Evolutionary conservation across 2,888 invertebrate genomes (phyloP).

Genomic region (Diplazon laetatorius): DNA sequence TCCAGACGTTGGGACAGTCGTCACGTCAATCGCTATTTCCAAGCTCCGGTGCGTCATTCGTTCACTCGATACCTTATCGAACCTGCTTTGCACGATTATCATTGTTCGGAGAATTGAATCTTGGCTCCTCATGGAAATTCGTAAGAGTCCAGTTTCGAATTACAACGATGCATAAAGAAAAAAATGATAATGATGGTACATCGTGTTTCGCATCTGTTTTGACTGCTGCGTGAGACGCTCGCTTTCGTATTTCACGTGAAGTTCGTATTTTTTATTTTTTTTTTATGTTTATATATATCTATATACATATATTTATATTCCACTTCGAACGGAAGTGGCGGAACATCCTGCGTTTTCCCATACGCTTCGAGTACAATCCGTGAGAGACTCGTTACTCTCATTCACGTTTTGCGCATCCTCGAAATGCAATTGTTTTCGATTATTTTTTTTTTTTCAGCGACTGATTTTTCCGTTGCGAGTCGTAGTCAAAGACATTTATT

Average conservation of each 20-base stretch:
- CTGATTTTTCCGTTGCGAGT: neutral
- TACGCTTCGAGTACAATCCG: neutral
- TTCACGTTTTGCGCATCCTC: neutral
- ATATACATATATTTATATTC: too few species aligned
- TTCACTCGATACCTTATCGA: slow-evolving; percentile 10
- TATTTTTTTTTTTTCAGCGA: neutral
- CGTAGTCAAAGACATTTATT: too few species aligned
- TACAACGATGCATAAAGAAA: slow-evolving; percentile 2
- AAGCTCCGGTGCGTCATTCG: slow-evolving; percentile 52
- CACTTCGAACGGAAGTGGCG: slow-evolving; percentile 29
- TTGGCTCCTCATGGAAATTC: slow-evolving; percentile 39
- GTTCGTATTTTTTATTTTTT: too few species aligned
- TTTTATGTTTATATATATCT: too few species aligned
- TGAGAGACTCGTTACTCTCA: slow-evolving; percentile 9
- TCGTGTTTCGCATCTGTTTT: neutral
- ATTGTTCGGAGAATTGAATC: slow-evolving; percentile 14
- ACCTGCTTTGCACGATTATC: slow-evolving; percentile 34
- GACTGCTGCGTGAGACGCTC: neutral
- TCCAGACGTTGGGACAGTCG: slow-evolving; percentile 29
- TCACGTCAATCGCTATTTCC: slow-evolving; percentile 16
- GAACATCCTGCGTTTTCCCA: slow-evolving; percentile 17
- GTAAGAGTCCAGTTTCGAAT: slow-evolving; percentile 11
- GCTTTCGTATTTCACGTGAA: slow-evolving; percentile 5
- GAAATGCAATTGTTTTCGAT: neutral
- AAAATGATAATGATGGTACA: slow-evolving; percentile 2